These are phyloP conservation scores for Physella acuta DNA, from an alignment of 1,140 invertebrate genomes.

Conservation along the genomic window DNA sequence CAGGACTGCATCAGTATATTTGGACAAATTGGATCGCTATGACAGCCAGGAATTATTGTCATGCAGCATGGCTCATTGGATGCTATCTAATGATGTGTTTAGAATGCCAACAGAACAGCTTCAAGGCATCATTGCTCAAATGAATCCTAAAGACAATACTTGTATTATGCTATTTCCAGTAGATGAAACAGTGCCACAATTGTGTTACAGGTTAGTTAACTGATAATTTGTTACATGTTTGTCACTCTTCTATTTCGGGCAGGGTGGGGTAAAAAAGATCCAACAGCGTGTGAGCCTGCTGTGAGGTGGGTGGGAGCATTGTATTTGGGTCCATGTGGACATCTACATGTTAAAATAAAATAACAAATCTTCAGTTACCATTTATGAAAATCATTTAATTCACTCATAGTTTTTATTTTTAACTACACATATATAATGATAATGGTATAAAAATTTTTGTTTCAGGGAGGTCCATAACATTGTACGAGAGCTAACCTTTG, in stretches of 20 bases:
- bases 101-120: slow-evolving; percentile 52
- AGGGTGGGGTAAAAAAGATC: too few relatives aligned
- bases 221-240: too few relatives aligned
- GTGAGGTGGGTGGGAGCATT: too few relatives aligned
- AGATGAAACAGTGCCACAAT: slow-evolving; percentile 18
- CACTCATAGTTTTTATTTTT: too few relatives aligned
- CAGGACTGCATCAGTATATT: slow-evolving; percentile 36
- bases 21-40: slow-evolving; percentile 56
- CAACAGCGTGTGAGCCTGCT: too few relatives aligned
- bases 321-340: too few relatives aligned
- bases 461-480: slow-evolving; percentile 58
- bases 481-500: slow-evolving; percentile 57
- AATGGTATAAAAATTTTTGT: too few relatives aligned
- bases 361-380: too few relatives aligned
- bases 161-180: slow-evolving; percentile 33
- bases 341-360: too few relatives aligned
- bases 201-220: slow-evolving; percentile 27
- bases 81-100: slow-evolving; percentile 55
- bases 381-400: too few relatives aligned
- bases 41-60: slow-evolving; percentile 54
- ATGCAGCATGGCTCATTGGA: slow-evolving; percentile 50
- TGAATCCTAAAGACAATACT: slow-evolving; percentile 34
- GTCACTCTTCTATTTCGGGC: too few relatives aligned
- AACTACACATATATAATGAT: too few relatives aligned
- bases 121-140: slow-evolving; percentile 47